These are phyloP conservation scores for Chromobotia macracanthus DNA, from an alignment of 2,797 vertebrate species.

Conservation along the genomic window DNA sequence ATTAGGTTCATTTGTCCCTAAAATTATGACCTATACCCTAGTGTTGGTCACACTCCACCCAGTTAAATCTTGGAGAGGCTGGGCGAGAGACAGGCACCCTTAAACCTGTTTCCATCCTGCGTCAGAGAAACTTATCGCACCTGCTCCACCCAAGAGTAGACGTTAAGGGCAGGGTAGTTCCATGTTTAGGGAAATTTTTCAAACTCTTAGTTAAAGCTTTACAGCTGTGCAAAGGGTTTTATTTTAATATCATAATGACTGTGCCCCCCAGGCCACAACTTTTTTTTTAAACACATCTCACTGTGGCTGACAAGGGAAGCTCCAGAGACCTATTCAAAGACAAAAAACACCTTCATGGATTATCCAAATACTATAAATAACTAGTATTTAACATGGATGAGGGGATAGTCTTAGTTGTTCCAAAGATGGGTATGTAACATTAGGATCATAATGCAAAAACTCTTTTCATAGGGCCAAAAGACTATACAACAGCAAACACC, in stretches of 20 bases:
- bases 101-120: conserved; percentile 66
- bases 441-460: neutral
- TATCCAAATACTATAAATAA: conserved; percentile 3
- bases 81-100: conserved; percentile 61
- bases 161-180: conserved; percentile 48
- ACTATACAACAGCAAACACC: neutral
- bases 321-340: neutral
- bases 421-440: neutral
- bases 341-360: neutral
- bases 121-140: conserved; percentile 58
- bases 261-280: conserved; percentile 4
- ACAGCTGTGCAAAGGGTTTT: conserved; percentile 11
- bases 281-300: neutral
- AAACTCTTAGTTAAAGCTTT: neutral
- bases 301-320: neutral
- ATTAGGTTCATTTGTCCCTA: neutral
- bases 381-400: neutral
- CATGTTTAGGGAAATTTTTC: conserved; percentile 38
- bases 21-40: neutral
- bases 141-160: conserved; percentile 65
- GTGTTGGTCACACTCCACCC: conserved; percentile 31
- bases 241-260: neutral
- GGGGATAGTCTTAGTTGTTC: neutral
- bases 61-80: conserved; percentile 49
- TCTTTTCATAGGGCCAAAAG: neutral